phyloP scores from a whole-genome alignment of 2,797 vertebrate genomes.

The Balearica regulorum region DNA sequence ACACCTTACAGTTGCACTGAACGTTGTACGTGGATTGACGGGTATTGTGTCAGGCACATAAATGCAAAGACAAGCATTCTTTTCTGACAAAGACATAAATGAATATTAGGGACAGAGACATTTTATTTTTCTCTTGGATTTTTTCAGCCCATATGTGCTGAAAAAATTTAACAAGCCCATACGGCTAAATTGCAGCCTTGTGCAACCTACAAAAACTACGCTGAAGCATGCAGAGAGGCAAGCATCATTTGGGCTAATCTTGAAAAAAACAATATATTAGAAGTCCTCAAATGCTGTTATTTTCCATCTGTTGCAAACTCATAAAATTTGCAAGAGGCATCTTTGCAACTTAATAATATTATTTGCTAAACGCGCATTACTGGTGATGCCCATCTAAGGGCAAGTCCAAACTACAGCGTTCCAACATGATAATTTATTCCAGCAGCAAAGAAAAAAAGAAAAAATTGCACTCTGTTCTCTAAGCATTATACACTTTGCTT shows the following conservation, averaged over 20 bases:
- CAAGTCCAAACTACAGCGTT: neutral
- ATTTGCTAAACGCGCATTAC: slow-evolving; percentile 5
- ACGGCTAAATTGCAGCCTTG: neutral
- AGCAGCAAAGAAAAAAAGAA: neutral
- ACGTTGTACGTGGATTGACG: neutral
- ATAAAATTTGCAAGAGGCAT: neutral
- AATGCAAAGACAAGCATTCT: neutral
- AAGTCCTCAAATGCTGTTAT: neutral
- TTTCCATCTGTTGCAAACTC: slow-evolving; percentile 2
- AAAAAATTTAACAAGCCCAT: neutral
- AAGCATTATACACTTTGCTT: slow-evolving; percentile 21
- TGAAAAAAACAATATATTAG: neutral
- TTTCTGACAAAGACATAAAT: neutral
- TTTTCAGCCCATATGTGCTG: neutral
- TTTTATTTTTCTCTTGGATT: neutral
- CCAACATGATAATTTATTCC: neutral
- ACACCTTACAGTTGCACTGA: neutral
- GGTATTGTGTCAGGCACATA: neutral
- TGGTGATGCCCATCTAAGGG: neutral
- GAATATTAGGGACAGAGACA: neutral
- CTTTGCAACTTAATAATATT: slow-evolving; percentile 1
- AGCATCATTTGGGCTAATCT: neutral
- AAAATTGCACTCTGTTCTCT: neutral
- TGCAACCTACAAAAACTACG: neutral
- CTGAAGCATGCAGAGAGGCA: neutral